Evolutionary conservation across 2,888 invertebrate genomes (phyloP), one percentile per base, ranked within the genome.

Genomic region (Anthophora plumipes): DNA sequence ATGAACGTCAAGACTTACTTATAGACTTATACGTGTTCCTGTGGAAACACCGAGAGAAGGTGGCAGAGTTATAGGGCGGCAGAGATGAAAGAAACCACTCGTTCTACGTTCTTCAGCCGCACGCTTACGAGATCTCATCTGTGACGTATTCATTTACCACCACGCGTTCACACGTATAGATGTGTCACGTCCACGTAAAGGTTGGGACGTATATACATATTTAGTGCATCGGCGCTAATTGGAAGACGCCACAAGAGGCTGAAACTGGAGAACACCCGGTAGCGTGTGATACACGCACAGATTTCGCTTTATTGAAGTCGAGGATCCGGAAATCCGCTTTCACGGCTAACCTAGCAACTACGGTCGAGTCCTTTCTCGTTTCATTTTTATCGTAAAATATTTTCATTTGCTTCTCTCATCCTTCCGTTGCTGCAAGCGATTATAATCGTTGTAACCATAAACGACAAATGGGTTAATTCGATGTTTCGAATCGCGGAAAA

Each of bases 171-270:
- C 8, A 3, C 11, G 14, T 17, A 6, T 37, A 37, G 50, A 11
- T 69, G 73, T 54, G 69, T 60, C 64, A 31, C 61, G 68, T 77
- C 54, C 69, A 69, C 66, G 68, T 66, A 67, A 59, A 76, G 83
- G 68, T 61, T 73, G 74, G 59, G n/a, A n/a, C n/a, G n/a, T n/a
- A n/a, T n/a, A n/a, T n/a, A 71, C 77, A 73, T 79, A 71, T 81
- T 90, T 89, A 88, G 86, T 87, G 80, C 66, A 50, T 48, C 50
- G 63, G 50, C 74, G 88, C 82, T 89, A 89, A 89, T 88, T 89
- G 83, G 61, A 68, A 85, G 78, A 78, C 59, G 66, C 74, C 78
- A 82, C 64, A 82, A 78, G 70, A 75, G 57, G 48, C 52, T 41
- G 66, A 64, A 84, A 77, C 67, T 60, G 67, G 61, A 72, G 79